A percentile compares a stretch with the other conserved stretches of the same genome.
Conservation (phyloP, 2,888 invertebrate species). For the Agonopterix subpropinquella region DNA sequence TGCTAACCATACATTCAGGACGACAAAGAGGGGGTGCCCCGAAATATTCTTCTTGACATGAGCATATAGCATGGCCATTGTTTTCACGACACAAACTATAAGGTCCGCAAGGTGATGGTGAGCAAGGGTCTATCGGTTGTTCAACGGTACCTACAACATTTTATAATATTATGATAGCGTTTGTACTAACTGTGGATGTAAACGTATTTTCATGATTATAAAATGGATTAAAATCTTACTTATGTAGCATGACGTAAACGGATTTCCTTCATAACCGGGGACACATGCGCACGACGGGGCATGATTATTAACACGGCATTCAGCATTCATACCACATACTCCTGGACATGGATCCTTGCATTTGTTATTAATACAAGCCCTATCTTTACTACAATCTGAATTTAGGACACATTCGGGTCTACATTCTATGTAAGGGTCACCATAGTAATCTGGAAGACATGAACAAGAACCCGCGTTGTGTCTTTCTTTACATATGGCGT, state of each 20-base stretch:
- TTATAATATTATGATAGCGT: neutral
- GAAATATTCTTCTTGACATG: conserved; percentile 85
- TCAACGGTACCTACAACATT: conserved; percentile 49
- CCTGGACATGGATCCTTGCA: conserved; percentile 89
- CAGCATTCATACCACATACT: conserved; percentile 88
- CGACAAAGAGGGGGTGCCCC: conserved; percentile 87
- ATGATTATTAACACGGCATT: conserved; percentile 89
- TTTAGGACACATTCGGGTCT: conserved; percentile 93
- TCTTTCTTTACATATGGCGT: conserved; percentile 88
- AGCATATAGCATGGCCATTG: conserved; percentile 86
- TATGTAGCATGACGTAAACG: conserved; percentile 82
- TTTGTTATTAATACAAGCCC: conserved; percentile 88
- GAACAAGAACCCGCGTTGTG: conserved; percentile 88
- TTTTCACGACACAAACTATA: conserved; percentile 85
- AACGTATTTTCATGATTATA: neutral
- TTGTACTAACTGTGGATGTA: neutral
- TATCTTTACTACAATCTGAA: conserved; percentile 85
- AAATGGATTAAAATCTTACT: conserved; percentile 31
- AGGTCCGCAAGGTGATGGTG: conserved; percentile 85
- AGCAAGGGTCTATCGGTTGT: conserved; percentile 70
- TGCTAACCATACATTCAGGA: conserved; percentile 89
- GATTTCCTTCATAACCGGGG: conserved; percentile 86
- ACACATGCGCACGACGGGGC: conserved; percentile 86
- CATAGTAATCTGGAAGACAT: conserved; percentile 88
- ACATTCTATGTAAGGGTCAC: conserved; percentile 91